These are phyloP conservation scores for Creontiades dilutus DNA, from an alignment of 2,888 invertebrate species.

Conservation along the genomic window DNA sequence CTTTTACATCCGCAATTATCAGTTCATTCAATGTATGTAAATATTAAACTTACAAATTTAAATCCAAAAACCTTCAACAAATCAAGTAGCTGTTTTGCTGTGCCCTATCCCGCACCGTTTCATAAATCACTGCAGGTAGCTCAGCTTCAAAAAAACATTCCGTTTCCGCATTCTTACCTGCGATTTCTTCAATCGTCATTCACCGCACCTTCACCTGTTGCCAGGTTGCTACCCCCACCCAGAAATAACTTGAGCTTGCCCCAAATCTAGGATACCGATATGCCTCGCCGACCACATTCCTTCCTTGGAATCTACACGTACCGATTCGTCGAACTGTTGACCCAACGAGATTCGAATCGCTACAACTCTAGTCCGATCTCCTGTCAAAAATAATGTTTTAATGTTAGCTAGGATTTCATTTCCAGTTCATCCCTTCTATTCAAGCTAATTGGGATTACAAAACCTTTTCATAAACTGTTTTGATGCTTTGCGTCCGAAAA, in stretches of 20 bases:
- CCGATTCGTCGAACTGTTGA: neutral
- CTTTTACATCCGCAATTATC: too few species aligned
- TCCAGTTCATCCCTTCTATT: too few species aligned
- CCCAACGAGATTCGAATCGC: too few species aligned
- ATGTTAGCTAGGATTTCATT: too few species aligned
- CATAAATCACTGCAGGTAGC: slow-evolving; percentile 32
- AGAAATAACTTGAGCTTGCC: neutral
- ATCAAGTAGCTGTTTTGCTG: neutral
- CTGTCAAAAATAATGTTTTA: too few species aligned
- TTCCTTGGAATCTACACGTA: neutral
- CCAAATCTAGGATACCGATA: slow-evolving; percentile 33
- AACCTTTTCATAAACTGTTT: too few species aligned
- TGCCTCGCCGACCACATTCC: neutral
- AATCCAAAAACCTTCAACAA: neutral
- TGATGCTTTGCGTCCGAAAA: too few species aligned
- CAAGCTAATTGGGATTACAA: too few species aligned
- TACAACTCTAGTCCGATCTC: too few species aligned
- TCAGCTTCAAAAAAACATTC: neutral
- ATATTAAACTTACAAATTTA: too few species aligned
- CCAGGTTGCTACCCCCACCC: neutral
- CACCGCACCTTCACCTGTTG: slow-evolving; percentile 38
- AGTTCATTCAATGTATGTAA: too few species aligned
- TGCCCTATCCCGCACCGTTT: neutral
- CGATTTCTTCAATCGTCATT: slow-evolving; percentile 31
- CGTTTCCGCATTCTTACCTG: slow-evolving; percentile 44